Conservation (phyloP, 2,797 vertebrate species). For the Helarctos malayanus region DNA sequence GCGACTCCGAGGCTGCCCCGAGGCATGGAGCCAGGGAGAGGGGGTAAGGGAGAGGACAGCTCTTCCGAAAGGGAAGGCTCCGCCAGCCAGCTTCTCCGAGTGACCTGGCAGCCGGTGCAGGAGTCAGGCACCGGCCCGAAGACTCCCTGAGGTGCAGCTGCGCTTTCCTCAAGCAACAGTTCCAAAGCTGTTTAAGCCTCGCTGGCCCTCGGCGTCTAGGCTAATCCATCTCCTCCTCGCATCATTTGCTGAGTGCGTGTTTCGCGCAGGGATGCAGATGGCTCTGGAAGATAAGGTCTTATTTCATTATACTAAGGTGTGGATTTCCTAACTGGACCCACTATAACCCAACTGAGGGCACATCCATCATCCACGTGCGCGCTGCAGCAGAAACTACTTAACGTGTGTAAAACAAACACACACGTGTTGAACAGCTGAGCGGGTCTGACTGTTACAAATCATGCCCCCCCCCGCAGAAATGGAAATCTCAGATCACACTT, state of each 20-base stretch:
- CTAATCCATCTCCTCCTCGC: not conserved
- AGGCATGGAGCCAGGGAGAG: conserved; percentile 84
- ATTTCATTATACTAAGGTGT: conserved; percentile 52
- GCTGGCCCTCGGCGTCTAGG: conserved; percentile 37
- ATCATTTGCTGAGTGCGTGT: conserved; percentile 1
- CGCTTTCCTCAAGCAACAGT: not conserved
- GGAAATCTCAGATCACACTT: conserved; percentile 72
- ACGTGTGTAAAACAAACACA: conserved; percentile 76
- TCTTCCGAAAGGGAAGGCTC: conserved; percentile 78
- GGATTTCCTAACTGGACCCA: conserved; percentile 61
- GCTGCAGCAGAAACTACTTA: conserved; percentile 64
- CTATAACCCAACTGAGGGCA: conserved; percentile 48
- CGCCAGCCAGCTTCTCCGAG: conserved; percentile 74
- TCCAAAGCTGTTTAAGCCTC: conserved; percentile 71
- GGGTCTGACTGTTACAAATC: conserved; percentile 40
- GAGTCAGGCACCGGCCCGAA: conserved; percentile 65
- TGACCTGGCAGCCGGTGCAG: conserved; percentile 79
- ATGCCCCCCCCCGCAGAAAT: not conserved
- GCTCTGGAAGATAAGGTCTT: conserved; percentile 43
- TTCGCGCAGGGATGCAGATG: conserved; percentile 32
- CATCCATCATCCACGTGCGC: not conserved
- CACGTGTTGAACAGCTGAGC: conserved; percentile 77
- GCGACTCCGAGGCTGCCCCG: conserved; percentile 79
- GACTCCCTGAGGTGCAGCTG: conserved; percentile 74
- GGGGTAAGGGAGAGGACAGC: conserved; percentile 86